phyloP scores from a whole-genome alignment of 1,140 invertebrate genomes.

The Nomia melanderi region DNA sequence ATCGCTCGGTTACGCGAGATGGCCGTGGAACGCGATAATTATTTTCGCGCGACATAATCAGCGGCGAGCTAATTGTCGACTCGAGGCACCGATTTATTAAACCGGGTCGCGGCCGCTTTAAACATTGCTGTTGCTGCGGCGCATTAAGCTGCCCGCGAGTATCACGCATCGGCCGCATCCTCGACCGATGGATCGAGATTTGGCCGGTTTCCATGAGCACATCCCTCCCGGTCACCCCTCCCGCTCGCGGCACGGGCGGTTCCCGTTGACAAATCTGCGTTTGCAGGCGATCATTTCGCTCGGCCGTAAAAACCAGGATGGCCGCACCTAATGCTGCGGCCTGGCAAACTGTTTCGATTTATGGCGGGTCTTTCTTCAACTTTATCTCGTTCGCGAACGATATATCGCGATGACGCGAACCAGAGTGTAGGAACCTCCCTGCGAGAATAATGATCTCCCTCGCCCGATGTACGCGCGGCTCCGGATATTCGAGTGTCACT shows the following conservation, averaged over 20 bases:
- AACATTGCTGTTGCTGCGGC: constrained; percentile 28
- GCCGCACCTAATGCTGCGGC: neutral
- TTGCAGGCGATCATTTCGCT: constrained; percentile 25
- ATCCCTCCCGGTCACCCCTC: too few relatives aligned
- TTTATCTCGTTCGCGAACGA: neutral
- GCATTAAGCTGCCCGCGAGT: neutral
- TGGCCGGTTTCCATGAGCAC: constrained; percentile 45
- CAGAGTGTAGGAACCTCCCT: neutral
- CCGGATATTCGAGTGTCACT: neutral
- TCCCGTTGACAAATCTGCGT: constrained; percentile 55
- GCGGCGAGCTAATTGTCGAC: constrained; percentile 45
- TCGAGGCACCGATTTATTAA: constrained; percentile 50
- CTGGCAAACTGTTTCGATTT: neutral
- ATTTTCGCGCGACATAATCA: constrained; percentile 45
- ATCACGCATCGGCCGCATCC: neutral
- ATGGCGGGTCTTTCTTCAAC: neutral
- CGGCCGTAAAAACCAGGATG: constrained; percentile 3
- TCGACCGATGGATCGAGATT: constrained; percentile 35
- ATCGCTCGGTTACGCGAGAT: constrained; percentile 5
- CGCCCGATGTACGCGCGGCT: too few relatives aligned
- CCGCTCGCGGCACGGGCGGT: too few relatives aligned
- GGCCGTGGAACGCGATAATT: constrained; percentile 25
- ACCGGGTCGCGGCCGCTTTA: constrained; percentile 32
- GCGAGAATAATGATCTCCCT: neutral
- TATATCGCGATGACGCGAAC: neutral